A percentile compares a stretch with the other conserved stretches of the same genome.
Evolutionary conservation across 2,797 vertebrate species (phyloP).

Genomic region (Distichodus sexfasciatus): DNA sequence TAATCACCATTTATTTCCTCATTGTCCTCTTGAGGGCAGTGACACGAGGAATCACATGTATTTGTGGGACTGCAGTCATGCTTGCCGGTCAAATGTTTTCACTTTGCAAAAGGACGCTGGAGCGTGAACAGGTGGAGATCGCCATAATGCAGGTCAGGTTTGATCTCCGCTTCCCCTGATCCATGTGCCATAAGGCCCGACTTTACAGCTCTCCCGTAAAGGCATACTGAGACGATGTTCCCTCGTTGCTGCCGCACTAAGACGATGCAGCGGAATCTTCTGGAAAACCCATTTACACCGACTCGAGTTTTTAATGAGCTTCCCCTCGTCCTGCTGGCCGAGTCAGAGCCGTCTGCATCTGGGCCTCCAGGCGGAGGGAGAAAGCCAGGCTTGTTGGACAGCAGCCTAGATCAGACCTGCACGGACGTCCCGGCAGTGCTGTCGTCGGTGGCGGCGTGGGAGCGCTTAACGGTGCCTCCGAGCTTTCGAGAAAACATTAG

Average conservation of each 20-base stretch:
- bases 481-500: conserved; percentile 21
- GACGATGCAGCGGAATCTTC: conserved; percentile 9
- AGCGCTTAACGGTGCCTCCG: conserved; percentile 6
- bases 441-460: neutral
- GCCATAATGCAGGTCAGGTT: neutral
- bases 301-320: conserved; percentile 22
- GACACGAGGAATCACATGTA: too few relatives aligned
- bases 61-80: neutral
- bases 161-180: neutral
- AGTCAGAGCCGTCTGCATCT: conserved; percentile 18
- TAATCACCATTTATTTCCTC: too few relatives aligned
- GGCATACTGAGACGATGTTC: conserved; percentile 22
- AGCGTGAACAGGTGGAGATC: conserved; percentile 13
- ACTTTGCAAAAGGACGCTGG: neutral
- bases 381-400: conserved; percentile 22
- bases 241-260: neutral
- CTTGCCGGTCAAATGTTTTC: neutral
- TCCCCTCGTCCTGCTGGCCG: conserved; percentile 27
- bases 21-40: neutral
- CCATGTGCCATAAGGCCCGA: neutral
- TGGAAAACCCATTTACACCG: conserved; percentile 42
- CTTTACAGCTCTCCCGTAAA: conserved; percentile 30
- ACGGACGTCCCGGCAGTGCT: too few relatives aligned
- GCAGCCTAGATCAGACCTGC: conserved; percentile 11
- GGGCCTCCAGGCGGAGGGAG: conserved; percentile 11